A percentile compares a stretch with the other conserved stretches of the same genome.
Conservation (phyloP, 30 jellyfish, hydroid and myxozoan genomes). For the Aurelia sp. region DNA sequence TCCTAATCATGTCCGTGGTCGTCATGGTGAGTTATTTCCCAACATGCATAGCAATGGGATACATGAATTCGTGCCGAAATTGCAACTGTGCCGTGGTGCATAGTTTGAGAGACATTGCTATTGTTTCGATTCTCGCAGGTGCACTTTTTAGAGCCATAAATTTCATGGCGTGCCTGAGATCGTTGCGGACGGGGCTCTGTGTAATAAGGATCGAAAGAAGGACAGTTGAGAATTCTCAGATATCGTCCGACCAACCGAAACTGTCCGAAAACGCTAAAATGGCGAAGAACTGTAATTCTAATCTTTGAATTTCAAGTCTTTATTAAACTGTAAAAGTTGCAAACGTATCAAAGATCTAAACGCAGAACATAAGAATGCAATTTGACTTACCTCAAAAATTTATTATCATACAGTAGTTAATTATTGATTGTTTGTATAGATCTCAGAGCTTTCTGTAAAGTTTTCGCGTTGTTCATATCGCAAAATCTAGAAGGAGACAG, state of each 20-base stretch:
- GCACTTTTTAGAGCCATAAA: slow-evolving; percentile 66
- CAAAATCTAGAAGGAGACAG: too few species aligned
- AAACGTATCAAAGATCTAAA: too few species aligned
- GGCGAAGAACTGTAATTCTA: not conserved
- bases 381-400: too few species aligned
- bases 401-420: too few species aligned
- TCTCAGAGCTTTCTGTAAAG: too few species aligned
- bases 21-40: slow-evolving; percentile 53
- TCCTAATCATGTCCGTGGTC: slow-evolving; percentile 50
- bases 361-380: too few species aligned
- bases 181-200: slow-evolving; percentile 39
- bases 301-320: too few species aligned
- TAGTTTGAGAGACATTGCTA: slow-evolving; percentile 65
- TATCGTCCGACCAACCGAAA: slow-evolving; percentile 55
- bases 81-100: slow-evolving; percentile 70
- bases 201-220: slow-evolving; percentile 4
- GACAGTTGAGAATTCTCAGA: slow-evolving; percentile 34
- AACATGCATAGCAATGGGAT: slow-evolving; percentile 64
- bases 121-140: slow-evolving; percentile 66
- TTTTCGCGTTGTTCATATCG: too few species aligned
- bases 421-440: too few species aligned
- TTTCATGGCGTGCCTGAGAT: slow-evolving; percentile 47
- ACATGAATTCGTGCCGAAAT: slow-evolving; percentile 61
- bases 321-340: too few species aligned
- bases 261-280: not conserved